Percentiles rank a stretch among this genome's conserved stretches.
Conservation (phyloP, 2,113 vertebrate genomes). For the Ginglymostoma cirratum region DNA sequence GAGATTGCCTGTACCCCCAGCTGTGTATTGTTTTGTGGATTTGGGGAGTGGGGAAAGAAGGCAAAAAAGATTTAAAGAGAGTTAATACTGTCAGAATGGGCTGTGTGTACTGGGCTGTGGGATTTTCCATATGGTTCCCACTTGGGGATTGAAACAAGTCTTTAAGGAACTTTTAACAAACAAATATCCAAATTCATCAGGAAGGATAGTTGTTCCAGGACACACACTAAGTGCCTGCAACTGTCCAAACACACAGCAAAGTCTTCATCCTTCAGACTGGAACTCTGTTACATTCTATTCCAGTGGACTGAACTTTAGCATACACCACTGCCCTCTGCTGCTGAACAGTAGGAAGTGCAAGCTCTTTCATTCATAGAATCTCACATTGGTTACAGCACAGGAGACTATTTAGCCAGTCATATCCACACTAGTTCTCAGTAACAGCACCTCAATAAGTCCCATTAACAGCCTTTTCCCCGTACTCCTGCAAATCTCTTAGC, state of each 20-base stretch:
- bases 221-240: constrained; percentile 12
- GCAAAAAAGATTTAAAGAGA: neutral
- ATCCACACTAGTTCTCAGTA: too few species aligned
- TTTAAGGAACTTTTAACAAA: neutral
- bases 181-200: constrained; percentile 23
- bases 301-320: neutral
- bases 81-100: neutral
- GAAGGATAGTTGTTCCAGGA: neutral
- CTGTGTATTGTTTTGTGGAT: neutral
- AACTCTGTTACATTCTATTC: too few species aligned
- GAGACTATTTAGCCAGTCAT: neutral
- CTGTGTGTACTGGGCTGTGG: neutral
- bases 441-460: neutral
- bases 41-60: neutral
- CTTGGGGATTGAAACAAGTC: neutral
- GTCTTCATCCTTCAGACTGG: too few species aligned
- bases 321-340: neutral
- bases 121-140: constrained; percentile 4
- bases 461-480: neutral
- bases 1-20: neutral
- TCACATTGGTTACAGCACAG: neutral
- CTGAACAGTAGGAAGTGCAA: neutral
- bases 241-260: neutral
- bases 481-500: neutral
- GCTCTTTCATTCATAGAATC: neutral